These are phyloP conservation scores for Teleogryllus occipitalis DNA, from an alignment of 1,140 invertebrate genomes.

Conservation along the genomic window DNA sequence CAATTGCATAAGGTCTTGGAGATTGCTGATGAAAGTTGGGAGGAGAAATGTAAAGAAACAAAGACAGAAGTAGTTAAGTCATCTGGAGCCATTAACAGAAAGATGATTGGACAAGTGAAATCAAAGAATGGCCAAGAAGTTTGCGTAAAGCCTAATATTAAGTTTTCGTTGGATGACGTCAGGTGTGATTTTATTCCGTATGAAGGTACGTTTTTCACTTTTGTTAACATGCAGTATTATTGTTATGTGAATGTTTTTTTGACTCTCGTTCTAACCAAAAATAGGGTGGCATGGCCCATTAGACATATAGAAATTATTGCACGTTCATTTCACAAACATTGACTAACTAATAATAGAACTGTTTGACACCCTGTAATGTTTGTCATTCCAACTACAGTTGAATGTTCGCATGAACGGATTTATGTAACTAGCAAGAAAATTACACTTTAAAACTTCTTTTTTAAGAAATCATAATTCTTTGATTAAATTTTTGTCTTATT, in stretches of 20 bases:
- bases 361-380: neutral
- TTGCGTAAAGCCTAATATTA: constrained; percentile 42
- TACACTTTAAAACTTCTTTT: too few relatives aligned
- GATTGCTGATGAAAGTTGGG: constrained; percentile 24
- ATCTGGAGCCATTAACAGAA: constrained; percentile 39
- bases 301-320: neutral
- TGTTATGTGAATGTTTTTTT: neutral
- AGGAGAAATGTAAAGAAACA: constrained; percentile 28
- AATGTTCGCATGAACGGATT: too few relatives aligned
- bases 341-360: neutral
- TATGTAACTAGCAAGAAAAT: too few relatives aligned
- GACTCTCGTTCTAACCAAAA: neutral
- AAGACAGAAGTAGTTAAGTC: constrained; percentile 29
- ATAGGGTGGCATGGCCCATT: neutral
- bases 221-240: neutral
- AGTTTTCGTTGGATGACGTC: constrained; percentile 46
- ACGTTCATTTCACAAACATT: neutral
- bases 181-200: constrained; percentile 40
- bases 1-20: constrained; percentile 22
- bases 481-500: too few relatives aligned
- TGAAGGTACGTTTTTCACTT: constrained; percentile 1
- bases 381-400: too few relatives aligned
- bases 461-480: too few relatives aligned
- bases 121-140: constrained; percentile 40
- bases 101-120: constrained; percentile 44